phyloP scores from a whole-genome alignment of 2,888 invertebrate species.

The Caenorhabditis macrosperma region DNA sequence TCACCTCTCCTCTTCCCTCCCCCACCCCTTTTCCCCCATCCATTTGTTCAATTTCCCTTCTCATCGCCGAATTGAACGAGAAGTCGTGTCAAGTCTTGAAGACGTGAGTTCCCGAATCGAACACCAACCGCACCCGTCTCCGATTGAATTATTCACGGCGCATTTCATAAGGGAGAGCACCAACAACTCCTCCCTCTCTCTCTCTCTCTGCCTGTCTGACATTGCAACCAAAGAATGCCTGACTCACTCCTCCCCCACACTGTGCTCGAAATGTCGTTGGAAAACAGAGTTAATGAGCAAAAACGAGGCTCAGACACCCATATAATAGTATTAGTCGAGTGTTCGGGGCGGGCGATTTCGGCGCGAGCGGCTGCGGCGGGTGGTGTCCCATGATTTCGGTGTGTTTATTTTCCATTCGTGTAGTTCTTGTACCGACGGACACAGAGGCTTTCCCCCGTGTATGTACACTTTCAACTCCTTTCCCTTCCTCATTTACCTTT shows the following conservation, averaged over 20 bases:
- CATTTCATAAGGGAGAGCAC: slow-evolving; percentile 15
- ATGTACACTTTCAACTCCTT: background rate
- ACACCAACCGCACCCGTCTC: too few relatives aligned
- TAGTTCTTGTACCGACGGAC: slow-evolving; percentile 15
- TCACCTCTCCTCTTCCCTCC: background rate
- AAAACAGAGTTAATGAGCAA: background rate
- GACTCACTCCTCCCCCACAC: background rate
- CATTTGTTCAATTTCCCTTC: too few relatives aligned
- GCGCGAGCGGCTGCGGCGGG: background rate
- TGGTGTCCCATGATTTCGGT: slow-evolving; percentile 40
- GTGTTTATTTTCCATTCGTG: slow-evolving; percentile 49
- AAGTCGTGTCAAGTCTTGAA: too few relatives aligned
- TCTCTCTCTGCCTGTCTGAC: too few relatives aligned
- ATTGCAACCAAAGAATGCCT: background rate
- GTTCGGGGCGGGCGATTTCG: background rate
- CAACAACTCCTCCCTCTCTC: slow-evolving; percentile 10
- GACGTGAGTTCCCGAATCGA: too few relatives aligned
- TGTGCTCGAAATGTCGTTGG: background rate
- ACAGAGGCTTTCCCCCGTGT: slow-evolving; percentile 9
- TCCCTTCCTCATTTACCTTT: slow-evolving; percentile 8
- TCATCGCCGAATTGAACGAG: too few relatives aligned
- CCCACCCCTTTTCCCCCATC: too few relatives aligned
- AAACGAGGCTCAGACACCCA: background rate
- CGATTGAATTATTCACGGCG: background rate
- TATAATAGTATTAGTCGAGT: background rate